Evolutionary conservation across 30 jellyfish, hydroid and myxozoan genomes (phyloP), one percentile per base, ranked within the genome.

Genomic region (Cassiopea xamachana): DNA sequence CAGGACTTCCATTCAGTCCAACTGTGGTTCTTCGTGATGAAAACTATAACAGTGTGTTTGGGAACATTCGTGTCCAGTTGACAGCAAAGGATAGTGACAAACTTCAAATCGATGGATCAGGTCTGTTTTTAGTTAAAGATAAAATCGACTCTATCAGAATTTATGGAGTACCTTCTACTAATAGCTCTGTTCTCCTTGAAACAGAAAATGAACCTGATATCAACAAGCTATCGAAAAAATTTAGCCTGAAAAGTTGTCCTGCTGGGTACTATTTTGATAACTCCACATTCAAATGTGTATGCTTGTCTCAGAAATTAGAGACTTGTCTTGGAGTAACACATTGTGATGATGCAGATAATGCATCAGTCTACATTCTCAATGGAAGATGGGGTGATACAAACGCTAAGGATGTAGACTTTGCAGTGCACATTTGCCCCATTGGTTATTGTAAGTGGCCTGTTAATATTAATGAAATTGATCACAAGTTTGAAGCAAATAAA

Each of bases 311-410:
- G 55, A 88, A 85, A 7, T 77, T 48, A 19, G 90, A 68, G 50
- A 64, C 75, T 55, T 73, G 46, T 4, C n/a, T 60, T 61, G 95
- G 95, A 1, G 95, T 88, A 46, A 88, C 95, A 44, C 73, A 74
- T 10, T 88, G 95, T 18, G 90, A 88, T 50, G 7, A 64, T 16
- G 46, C n/a, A 55, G 39, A 27, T 55, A 6, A 55, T 48, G 16
- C 86, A 1, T 82, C 81, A 13, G 88, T 89, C 27, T 80, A 83
- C 55, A 72, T 93, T 80, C 86, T 88, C 14, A 90, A 79, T 48
- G 97, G 97, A 39, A 70, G 97, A 43, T 93, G 96, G 94, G 95
- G 92, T 17, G 84, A 84, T 39, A 69, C 73, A 82, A 46, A 70
- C 46, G 51, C 10, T 12, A 71, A 87, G 1, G 82, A 61, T 43